Evolutionary conservation across 2,113 vertebrate genomes (phyloP).

Genomic region (Phylloscopus trochiloides): DNA sequence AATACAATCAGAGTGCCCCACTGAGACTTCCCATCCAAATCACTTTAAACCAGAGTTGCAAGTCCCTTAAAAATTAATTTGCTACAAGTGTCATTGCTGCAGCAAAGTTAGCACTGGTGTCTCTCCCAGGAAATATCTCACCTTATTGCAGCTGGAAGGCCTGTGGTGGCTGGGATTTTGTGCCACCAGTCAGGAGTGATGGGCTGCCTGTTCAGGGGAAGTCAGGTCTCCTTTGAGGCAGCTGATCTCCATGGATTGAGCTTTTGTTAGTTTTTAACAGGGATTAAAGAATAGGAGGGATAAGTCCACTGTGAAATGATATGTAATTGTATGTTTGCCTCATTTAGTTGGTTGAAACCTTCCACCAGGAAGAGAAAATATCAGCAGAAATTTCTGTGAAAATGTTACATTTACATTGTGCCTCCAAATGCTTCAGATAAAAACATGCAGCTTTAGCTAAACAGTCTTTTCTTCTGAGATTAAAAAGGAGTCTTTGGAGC

Average conservation of each 20-base stretch:
- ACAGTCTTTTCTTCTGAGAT: background rate
- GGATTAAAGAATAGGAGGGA: background rate
- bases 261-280: background rate
- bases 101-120: background rate
- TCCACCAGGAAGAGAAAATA: background rate
- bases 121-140: background rate
- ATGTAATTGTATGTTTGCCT: background rate
- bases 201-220: background rate
- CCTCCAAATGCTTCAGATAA: slow-evolving; percentile 11
- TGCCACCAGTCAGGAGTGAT: background rate
- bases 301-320: background rate
- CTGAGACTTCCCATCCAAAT: background rate
- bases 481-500: background rate
- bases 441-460: slow-evolving; percentile 37
- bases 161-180: background rate
- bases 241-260: background rate
- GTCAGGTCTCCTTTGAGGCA: background rate
- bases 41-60: background rate
- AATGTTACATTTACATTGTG: background rate
- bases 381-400: background rate
- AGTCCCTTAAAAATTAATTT: slow-evolving; percentile 24
- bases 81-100: background rate
- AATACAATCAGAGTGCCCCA: background rate
- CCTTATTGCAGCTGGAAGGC: background rate
- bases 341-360: background rate